Evolutionary conservation across 2,113 vertebrate species (phyloP).

Genomic region (Clarias macrocephalus): DNA sequence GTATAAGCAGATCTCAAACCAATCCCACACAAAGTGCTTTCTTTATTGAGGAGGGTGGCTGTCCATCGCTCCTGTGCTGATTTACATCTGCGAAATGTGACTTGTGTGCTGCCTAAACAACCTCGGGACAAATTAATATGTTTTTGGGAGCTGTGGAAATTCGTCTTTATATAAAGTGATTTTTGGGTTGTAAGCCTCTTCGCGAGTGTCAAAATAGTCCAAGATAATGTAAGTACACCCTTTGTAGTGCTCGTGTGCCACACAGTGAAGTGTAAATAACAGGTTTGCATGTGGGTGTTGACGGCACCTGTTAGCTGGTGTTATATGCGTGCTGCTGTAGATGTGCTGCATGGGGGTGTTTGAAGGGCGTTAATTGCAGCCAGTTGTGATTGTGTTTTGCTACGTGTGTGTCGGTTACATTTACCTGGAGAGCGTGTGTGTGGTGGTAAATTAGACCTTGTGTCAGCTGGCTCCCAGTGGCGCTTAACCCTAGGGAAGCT

Average conservation of each 20-base stretch:
- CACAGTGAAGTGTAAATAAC: slow-evolving; percentile 24
- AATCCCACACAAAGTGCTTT: slow-evolving; percentile 22
- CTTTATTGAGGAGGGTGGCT: slow-evolving; percentile 15
- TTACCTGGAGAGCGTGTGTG: slow-evolving; percentile 53
- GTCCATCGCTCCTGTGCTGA: slow-evolving; percentile 20
- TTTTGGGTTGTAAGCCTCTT: not conserved
- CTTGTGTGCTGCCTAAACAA: not conserved
- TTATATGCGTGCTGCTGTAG: slow-evolving; percentile 21
- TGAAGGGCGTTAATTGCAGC: slow-evolving; percentile 53
- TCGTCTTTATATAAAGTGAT: not conserved
- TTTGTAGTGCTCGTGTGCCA: not conserved
- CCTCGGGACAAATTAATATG: not conserved
- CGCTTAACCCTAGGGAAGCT: slow-evolving; percentile 17
- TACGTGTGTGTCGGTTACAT: slow-evolving; percentile 50
- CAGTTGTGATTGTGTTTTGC: slow-evolving; percentile 48
- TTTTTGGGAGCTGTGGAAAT: not conserved
- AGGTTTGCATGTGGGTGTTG: slow-evolving; percentile 30
- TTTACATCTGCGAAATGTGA: slow-evolving; percentile 1
- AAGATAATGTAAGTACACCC: slow-evolving; percentile 22
- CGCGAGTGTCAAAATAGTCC: not conserved
- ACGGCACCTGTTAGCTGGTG: slow-evolving; percentile 26
- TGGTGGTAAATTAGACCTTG: slow-evolving; percentile 49
- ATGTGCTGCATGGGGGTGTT: slow-evolving; percentile 36
- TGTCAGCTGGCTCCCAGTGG: slow-evolving; percentile 42
- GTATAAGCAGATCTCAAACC: slow-evolving; percentile 39